Conservation (phyloP, 2,888 invertebrate species). For the Diaphora mendica region DNA sequence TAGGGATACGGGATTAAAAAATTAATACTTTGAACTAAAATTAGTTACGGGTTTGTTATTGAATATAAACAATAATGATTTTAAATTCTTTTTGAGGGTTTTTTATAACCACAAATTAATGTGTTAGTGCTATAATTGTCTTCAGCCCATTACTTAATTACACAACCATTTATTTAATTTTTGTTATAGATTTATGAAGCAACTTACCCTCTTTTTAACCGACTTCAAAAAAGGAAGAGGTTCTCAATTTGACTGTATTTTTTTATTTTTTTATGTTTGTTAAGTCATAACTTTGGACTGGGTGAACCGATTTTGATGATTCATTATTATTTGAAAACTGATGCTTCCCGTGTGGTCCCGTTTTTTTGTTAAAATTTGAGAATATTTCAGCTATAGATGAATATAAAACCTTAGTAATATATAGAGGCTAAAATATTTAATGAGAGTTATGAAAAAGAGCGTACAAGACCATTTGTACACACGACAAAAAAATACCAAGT, state of each 20-base stretch:
- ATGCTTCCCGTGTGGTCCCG: too few relatives aligned
- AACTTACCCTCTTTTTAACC: not conserved
- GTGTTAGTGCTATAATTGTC: too few relatives aligned
- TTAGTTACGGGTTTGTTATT: not conserved
- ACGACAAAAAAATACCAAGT: not conserved
- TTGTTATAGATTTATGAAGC: not conserved
- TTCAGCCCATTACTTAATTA: too few relatives aligned
- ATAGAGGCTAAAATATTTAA: not conserved
- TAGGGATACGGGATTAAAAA: not conserved
- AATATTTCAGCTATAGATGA: not conserved
- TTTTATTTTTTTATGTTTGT: too few relatives aligned
- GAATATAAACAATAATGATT: not conserved
- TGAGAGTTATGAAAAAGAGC: not conserved
- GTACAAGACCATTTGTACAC: not conserved
- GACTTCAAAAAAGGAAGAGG: too few relatives aligned
- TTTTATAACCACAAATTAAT: too few relatives aligned
- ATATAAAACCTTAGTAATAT: not conserved
- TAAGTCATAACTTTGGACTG: too few relatives aligned
- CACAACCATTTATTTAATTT: slow-evolving; percentile 1
- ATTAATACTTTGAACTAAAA: not conserved
- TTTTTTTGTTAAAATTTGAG: too few relatives aligned
- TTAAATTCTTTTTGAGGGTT: too few relatives aligned
- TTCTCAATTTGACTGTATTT: too few relatives aligned
- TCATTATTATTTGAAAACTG: too few relatives aligned
- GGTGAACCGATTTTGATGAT: too few relatives aligned